These are phyloP conservation scores for Camptogramma bilineatum DNA, from an alignment of 2,888 invertebrate genomes.

Conservation along the genomic window DNA sequence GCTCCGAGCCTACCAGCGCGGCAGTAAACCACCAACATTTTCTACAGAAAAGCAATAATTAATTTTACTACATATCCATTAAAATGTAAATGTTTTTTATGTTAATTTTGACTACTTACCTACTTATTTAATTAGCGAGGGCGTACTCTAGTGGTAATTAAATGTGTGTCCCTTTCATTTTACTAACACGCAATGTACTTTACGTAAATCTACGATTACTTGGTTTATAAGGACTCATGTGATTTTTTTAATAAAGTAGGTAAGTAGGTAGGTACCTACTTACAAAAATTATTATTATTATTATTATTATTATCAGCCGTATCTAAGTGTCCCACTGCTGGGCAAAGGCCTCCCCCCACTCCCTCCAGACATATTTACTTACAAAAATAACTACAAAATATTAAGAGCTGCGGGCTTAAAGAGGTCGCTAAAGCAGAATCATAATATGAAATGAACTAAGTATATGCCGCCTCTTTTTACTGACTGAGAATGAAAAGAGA, in stretches of 20 bases:
- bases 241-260: background rate
- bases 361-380: too few species aligned
- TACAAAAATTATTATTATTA: too few species aligned
- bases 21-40: constrained; percentile 87
- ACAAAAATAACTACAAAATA: too few species aligned
- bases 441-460: too few species aligned
- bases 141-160: constrained; percentile 2
- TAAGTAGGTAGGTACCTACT: background rate
- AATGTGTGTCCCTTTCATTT: constrained; percentile 7
- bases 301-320: too few species aligned
- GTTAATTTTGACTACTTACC: constrained; percentile 14
- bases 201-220: background rate
- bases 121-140: constrained; percentile 8
- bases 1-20: constrained; percentile 89
- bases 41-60: constrained; percentile 21
- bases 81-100: constrained; percentile 9
- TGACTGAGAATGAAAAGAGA: too few species aligned
- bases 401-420: too few species aligned
- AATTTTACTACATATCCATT: background rate
- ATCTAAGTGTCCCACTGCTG: too few species aligned
- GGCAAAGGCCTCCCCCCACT: too few species aligned
- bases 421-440: too few species aligned
- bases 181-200: constrained; percentile 20
- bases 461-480: too few species aligned
- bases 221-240: background rate